A percentile compares a stretch with the other conserved stretches of the same genome.
These are phyloP conservation scores for Leptinotarsa tumamoca DNA, from an alignment of 2,888 invertebrate species.

Conservation along the genomic window DNA sequence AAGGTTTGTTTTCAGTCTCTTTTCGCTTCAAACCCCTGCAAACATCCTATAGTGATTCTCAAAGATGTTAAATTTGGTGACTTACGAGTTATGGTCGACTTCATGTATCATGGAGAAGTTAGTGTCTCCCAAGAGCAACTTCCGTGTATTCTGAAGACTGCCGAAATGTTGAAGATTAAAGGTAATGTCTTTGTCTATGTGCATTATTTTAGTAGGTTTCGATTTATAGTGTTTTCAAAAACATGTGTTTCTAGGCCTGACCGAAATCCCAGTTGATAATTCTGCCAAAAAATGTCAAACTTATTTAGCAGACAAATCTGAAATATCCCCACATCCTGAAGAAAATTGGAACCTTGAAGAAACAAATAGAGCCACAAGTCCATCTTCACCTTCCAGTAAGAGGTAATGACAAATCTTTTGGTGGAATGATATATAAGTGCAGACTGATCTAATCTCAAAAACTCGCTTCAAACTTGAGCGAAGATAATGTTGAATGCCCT, in stretches of 20 bases:
- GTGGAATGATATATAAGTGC: background rate
- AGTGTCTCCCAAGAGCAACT: slow-evolving; percentile 91
- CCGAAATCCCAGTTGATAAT: slow-evolving; percentile 86
- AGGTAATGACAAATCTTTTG: slow-evolving; percentile 53
- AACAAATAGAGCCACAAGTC: slow-evolving; percentile 73
- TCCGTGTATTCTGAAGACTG: slow-evolving; percentile 83
- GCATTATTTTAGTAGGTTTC: background rate
- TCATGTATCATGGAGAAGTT: slow-evolving; percentile 94
- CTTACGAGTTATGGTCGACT: slow-evolving; percentile 88
- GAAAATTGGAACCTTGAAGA: slow-evolving; percentile 70
- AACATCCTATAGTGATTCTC: slow-evolving; percentile 89
- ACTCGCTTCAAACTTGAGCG: no score
- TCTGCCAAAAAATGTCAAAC: slow-evolving; percentile 79
- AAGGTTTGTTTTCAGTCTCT: slow-evolving; percentile 72
- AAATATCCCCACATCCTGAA: slow-evolving; percentile 71
- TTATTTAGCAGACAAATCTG: slow-evolving; percentile 67
- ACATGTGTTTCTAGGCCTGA: slow-evolving; percentile 69
- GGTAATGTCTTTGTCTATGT: slow-evolving; percentile 60
- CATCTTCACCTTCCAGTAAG: slow-evolving; percentile 68
- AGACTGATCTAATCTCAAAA: no score
- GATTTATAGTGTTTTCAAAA: background rate
- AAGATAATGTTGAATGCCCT: background rate
- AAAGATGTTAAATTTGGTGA: slow-evolving; percentile 90
- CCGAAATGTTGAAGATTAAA: slow-evolving; percentile 88
- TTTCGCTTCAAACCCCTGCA: slow-evolving; percentile 87